phyloP scores from a whole-genome alignment of 2,113 vertebrate species.

The Eublepharis macularius region DNA sequence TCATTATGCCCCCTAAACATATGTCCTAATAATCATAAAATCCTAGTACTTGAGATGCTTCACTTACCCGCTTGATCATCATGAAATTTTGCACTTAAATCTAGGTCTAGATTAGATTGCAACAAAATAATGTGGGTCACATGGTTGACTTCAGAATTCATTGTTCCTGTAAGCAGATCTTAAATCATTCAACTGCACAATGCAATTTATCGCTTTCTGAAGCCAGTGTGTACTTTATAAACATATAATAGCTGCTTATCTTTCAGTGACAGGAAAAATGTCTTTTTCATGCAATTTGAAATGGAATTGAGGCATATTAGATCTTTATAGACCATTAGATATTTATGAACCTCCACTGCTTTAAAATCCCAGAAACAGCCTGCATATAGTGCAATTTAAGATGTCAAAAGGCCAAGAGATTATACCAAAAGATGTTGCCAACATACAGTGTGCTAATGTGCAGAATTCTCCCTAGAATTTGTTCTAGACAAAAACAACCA shows the following conservation, averaged over 20 bases:
- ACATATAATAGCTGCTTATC: constrained; percentile 9
- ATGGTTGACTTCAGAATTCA: constrained; percentile 50
- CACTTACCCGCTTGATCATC: constrained; percentile 46
- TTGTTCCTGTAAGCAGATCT: constrained; percentile 65
- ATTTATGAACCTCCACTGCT: background rate
- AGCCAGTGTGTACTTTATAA: constrained; percentile 39
- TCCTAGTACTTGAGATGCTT: constrained; percentile 12
- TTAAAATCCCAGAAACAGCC: background rate
- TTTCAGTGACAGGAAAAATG: background rate
- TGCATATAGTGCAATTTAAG: background rate
- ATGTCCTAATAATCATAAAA: constrained; percentile 35
- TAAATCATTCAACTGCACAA: constrained; percentile 54
- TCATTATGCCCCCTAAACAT: constrained; percentile 31
- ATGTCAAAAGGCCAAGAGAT: background rate
- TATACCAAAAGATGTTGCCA: background rate
- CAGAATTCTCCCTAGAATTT: background rate
- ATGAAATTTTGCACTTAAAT: constrained; percentile 64
- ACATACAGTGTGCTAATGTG: background rate
- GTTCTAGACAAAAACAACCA: background rate
- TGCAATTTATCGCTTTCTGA: constrained; percentile 23
- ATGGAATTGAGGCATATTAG: background rate
- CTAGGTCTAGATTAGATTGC: constrained; percentile 44
- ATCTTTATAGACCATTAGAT: background rate
- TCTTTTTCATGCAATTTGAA: background rate
- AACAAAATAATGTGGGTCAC: constrained; percentile 41